Evolutionary conservation across 1,140 invertebrate species (phyloP).

Genomic region (Calephelis virginiensis): DNA sequence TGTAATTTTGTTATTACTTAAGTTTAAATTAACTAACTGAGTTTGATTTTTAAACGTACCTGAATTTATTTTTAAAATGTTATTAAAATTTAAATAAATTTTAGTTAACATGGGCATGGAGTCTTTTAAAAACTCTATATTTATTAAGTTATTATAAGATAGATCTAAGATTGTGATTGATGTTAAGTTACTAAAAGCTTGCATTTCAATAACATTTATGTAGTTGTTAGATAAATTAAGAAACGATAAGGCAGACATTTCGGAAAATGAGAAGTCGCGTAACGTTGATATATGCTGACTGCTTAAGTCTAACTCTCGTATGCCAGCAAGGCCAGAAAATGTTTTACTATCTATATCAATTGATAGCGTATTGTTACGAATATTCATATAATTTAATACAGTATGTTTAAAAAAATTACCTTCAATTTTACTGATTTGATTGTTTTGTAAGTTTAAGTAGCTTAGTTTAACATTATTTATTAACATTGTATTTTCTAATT

Average conservation of each 20-base stretch:
- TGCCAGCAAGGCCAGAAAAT: constrained; percentile 42
- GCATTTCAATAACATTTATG: constrained; percentile 40
- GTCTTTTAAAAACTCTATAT: constrained; percentile 44
- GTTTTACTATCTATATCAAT: constrained; percentile 41
- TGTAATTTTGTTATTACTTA: constrained; percentile 51
- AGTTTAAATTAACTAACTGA: constrained; percentile 44
- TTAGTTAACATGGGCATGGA: constrained; percentile 44
- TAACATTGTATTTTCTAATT: constrained; percentile 47
- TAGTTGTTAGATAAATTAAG: constrained; percentile 55
- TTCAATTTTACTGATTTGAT: constrained; percentile 45
- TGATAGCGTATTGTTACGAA: constrained; percentile 49
- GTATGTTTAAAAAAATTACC: constrained; percentile 50
- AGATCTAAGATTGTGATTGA: constrained; percentile 45
- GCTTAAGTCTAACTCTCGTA: constrained; percentile 42
- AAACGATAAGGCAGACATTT: constrained; percentile 33
- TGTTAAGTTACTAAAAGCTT: constrained; percentile 36
- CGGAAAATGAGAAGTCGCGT: constrained; percentile 42
- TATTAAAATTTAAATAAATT: constrained; percentile 51
- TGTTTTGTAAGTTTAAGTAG: constrained; percentile 52
- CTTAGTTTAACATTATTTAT: constrained; percentile 42
- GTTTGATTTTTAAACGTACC: constrained; percentile 43
- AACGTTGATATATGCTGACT: constrained; percentile 47
- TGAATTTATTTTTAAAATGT: constrained; percentile 32
- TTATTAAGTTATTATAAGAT: constrained; percentile 46
- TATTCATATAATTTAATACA: constrained; percentile 42